Conservation (phyloP, 2,113 vertebrate species). For the Bucco capensis region DNA sequence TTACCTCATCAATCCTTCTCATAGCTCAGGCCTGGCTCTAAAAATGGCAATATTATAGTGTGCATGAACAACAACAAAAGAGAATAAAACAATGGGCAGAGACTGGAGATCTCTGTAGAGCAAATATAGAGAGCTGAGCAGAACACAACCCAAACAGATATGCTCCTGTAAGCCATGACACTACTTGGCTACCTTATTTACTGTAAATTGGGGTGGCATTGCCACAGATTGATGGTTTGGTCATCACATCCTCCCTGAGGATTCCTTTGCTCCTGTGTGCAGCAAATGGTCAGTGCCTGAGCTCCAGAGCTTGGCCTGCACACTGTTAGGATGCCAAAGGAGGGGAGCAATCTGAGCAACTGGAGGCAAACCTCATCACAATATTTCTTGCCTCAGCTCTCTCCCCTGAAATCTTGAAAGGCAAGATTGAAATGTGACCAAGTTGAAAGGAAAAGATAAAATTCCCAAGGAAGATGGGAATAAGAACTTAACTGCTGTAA, state of each 20-base stretch:
- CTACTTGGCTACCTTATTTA: conserved; percentile 11
- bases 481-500: conserved; percentile 42
- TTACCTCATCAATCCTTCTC: conserved; percentile 33
- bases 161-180: not conserved
- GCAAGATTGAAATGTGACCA: not conserved
- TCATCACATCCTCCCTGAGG: not conserved
- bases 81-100: not conserved
- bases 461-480: conserved; percentile 22
- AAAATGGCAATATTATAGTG: conserved; percentile 40
- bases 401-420: not conserved
- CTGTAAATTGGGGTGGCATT: not conserved
- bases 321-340: not conserved
- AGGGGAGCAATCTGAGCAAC: not conserved
- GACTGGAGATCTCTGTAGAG: conserved; percentile 4
- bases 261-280: not conserved
- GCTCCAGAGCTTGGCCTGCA: too few species aligned
- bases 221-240: not conserved
- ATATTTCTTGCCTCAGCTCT: not conserved
- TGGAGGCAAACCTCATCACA: not conserved
- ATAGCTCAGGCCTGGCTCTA: conserved; percentile 19
- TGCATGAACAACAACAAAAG: not conserved
- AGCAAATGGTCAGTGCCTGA: not conserved
- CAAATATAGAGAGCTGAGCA: not conserved
- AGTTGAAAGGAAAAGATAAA: not conserved
- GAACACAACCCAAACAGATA: conserved; percentile 17